phyloP scores from a whole-genome alignment of 2,113 vertebrate genomes.

The Aleadryas rufinucha region DNA sequence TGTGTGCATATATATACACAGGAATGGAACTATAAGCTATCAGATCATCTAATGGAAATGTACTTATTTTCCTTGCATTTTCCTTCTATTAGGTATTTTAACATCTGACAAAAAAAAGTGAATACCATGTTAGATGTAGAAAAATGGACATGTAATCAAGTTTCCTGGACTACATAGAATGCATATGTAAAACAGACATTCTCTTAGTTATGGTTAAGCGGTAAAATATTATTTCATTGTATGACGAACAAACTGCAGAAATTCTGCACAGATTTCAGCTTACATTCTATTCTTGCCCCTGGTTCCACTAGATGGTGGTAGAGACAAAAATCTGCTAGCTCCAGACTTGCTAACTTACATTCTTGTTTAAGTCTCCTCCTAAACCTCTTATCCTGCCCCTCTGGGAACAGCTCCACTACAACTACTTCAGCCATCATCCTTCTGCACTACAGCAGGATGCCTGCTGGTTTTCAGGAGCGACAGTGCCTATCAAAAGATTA shows the following conservation, averaged over 20 bases:
- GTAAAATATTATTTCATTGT: neutral
- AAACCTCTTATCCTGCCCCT: neutral
- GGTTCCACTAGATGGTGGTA: slow-evolving; percentile 23
- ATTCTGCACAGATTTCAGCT: neutral
- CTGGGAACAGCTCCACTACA: neutral
- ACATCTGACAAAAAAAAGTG: neutral
- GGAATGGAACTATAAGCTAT: neutral
- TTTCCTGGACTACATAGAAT: neutral
- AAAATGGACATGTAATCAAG: neutral
- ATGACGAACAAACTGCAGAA: neutral
- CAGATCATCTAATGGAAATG: neutral
- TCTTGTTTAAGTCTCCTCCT: neutral
- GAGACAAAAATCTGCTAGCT: neutral
- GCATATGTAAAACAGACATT: neutral
- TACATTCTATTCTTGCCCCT: neutral
- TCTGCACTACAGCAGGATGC: neutral
- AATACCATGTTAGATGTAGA: neutral
- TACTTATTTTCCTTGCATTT: neutral
- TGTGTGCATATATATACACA: neutral
- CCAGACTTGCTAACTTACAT: neutral
- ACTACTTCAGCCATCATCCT: neutral
- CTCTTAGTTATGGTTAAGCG: neutral
- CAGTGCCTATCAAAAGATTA: neutral
- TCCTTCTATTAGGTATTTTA: neutral
- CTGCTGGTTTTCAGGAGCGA: neutral